phyloP scores from a whole-genome alignment of 1,140 invertebrate species.

The Eueides isabella region DNA sequence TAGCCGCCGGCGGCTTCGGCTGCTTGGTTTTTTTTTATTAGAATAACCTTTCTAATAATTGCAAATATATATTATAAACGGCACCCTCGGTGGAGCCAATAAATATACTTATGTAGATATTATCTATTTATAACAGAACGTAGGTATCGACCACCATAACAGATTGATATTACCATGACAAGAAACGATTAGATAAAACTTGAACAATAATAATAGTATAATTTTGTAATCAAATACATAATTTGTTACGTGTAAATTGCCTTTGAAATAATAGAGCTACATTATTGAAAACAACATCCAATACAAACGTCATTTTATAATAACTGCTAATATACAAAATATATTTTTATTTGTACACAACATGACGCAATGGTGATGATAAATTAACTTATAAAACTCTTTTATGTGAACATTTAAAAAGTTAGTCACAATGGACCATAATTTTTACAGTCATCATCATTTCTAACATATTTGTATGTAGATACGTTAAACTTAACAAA shows the following conservation, averaged over 20 bases:
- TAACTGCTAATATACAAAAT: background rate
- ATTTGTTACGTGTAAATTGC: background rate
- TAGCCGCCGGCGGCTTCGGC: background rate
- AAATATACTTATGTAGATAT: background rate
- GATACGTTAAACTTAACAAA: background rate
- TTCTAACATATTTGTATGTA: background rate
- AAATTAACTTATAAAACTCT: background rate
- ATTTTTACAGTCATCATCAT: background rate
- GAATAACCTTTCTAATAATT: background rate
- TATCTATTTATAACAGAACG: slow-evolving; percentile 9
- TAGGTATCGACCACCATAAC: background rate
- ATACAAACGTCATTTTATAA: slow-evolving; percentile 2
- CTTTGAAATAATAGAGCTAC: background rate
- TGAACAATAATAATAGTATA: background rate
- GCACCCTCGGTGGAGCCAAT: background rate
- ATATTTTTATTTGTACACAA: slow-evolving; percentile 2
- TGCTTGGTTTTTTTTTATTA: background rate
- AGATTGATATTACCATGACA: slow-evolving; percentile 2
- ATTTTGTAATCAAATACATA: slow-evolving; percentile 9
- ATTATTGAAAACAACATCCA: slow-evolving; percentile 4
- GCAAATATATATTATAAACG: background rate
- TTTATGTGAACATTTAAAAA: background rate
- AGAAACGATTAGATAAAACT: background rate
- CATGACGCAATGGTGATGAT: background rate
- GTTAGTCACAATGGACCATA: background rate